Evolutionary conservation across 2,888 invertebrate genomes (phyloP), one percentile per base, ranked within the genome.

Genomic region (Diaphora mendica): DNA sequence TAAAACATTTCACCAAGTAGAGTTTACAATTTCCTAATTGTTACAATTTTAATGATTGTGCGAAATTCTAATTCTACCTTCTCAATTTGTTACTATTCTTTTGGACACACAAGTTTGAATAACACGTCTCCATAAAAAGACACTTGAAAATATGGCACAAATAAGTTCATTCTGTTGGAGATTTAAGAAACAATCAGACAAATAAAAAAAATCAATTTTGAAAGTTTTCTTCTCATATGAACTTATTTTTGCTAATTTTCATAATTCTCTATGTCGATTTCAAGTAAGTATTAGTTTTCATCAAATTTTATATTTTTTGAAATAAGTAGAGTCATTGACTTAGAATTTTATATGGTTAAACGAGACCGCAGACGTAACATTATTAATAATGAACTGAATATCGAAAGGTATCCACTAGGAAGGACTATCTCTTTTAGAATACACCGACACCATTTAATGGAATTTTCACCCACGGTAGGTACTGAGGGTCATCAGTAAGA

Each of bases 401-500:
- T 44, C 44, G 15, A 7, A 11, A 17, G 44, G 4, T 17, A 17
- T 17, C 44, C 13, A 51, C 2, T 7, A n/a, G n/a, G n/a, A n/a
- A n/a, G 26, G 64, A 76, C 70, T 44, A 68, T 72, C 69, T 67
- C 26, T 62, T 64, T 68, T 75, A 77, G 75, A 83, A 70, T 75
- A 73, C 51, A 74, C 42, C 39, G 30, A 64, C 59, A 65, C 64
- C 72, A 75, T 64, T 68, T 72, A 65, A 77, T 73, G 72, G 74
- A 66, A 13, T 55, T 72, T 74, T 69, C 80, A 74, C 69, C 77
- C 83, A 67, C 65, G 70, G 70, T 77, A 76, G 70, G 70, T 77
- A 76, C 62, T 71, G 55, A 51, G 70, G 66, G 75, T 70, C 72
- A 70, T 78, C 48, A 80, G 75, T 74, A 77, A 84, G 76, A 71